Conservation (phyloP, 2,888 invertebrate species). For the Chelonus formosanus region DNA sequence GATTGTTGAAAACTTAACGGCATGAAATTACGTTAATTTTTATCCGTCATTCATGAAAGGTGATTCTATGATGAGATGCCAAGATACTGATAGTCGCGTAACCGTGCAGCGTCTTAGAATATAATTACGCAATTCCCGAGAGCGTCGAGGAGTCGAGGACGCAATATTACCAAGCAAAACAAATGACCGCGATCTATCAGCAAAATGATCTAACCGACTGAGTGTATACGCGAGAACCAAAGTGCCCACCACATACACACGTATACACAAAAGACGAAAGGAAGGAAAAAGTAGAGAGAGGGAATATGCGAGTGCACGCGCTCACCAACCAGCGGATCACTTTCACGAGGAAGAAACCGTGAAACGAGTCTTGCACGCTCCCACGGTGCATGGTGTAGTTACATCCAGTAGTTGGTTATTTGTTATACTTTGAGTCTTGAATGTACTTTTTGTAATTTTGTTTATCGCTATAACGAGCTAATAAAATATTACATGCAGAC, state of each 20-base stretch:
- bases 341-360: constrained; percentile 60
- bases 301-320: constrained; percentile 15
- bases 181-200: constrained; percentile 61
- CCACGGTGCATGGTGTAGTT: constrained; percentile 53
- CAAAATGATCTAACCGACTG: constrained; percentile 42
- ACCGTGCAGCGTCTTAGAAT: constrained; percentile 25
- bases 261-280: constrained; percentile 1
- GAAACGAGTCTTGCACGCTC: constrained; percentile 54
- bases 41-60: constrained; percentile 34
- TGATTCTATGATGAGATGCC: constrained; percentile 24
- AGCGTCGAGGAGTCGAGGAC: constrained; percentile 38
- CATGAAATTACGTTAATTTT: constrained; percentile 18
- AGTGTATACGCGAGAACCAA: not conserved
- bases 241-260: not conserved
- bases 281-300: constrained; percentile 6
- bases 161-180: constrained; percentile 51
- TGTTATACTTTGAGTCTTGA: constrained; percentile 5
- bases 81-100: constrained; percentile 23
- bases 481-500: too few species aligned
- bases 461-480: too few species aligned
- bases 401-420: constrained; percentile 39
- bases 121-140: constrained; percentile 32
- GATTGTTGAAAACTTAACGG: not conserved
- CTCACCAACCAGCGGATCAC: constrained; percentile 47
- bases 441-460: not conserved